Evolutionary conservation across 2,113 vertebrate species (phyloP).

Genomic region (Oryzias javanicus): DNA sequence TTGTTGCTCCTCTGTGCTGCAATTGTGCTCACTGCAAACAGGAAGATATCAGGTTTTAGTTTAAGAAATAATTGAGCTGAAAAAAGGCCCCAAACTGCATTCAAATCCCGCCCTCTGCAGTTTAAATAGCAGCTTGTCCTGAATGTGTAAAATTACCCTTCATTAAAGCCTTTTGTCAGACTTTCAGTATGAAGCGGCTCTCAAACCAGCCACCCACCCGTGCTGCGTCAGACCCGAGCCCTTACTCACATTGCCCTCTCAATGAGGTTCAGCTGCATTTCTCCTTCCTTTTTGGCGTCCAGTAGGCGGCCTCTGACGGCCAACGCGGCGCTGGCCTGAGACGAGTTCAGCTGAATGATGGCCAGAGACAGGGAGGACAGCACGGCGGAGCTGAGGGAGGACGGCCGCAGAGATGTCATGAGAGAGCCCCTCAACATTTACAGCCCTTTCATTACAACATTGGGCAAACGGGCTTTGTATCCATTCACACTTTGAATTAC

Average conservation of each 20-base stretch:
- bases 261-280: slow-evolving; percentile 67
- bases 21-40: slow-evolving; percentile 58
- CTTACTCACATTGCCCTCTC: slow-evolving; percentile 71
- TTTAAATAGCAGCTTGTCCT: neutral
- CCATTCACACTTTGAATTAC: slow-evolving; percentile 14
- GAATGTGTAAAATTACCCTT: neutral
- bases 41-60: neutral
- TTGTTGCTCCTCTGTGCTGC: slow-evolving; percentile 52
- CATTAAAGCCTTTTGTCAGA: slow-evolving; percentile 19
- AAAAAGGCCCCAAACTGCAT: neutral
- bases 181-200: slow-evolving; percentile 6
- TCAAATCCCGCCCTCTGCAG: neutral
- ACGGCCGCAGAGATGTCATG: slow-evolving; percentile 10
- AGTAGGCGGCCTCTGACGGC: slow-evolving; percentile 70
- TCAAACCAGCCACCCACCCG: slow-evolving; percentile 15
- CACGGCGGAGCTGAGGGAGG: slow-evolving; percentile 50
- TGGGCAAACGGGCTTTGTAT: slow-evolving; percentile 13
- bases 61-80: neutral
- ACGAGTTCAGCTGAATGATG: slow-evolving; percentile 75
- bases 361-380: slow-evolving; percentile 70
- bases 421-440: slow-evolving; percentile 32
- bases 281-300: slow-evolving; percentile 64
- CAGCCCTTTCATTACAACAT: slow-evolving; percentile 23
- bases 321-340: slow-evolving; percentile 72
- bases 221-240: slow-evolving; percentile 11